phyloP scores from a whole-genome alignment of 92 coral and sea anemone genomes.

The Heteractis magnifica region DNA sequence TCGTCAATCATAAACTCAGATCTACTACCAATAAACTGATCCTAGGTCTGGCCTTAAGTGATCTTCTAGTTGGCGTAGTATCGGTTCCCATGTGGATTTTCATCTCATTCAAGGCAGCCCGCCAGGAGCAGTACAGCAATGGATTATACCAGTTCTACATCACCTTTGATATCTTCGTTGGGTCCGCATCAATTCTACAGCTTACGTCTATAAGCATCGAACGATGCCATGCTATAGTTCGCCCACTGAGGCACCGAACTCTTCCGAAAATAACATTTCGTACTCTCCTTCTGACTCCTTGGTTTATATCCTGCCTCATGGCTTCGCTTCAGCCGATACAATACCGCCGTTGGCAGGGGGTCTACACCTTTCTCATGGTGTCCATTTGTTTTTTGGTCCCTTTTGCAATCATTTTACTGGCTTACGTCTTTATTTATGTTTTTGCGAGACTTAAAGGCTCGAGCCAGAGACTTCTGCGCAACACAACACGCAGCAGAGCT shows the following conservation, averaged over 20 bases:
- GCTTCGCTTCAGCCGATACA: slow-evolving; percentile 73
- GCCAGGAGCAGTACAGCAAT: not conserved
- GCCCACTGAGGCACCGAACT: slow-evolving; percentile 75
- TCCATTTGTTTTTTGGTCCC: slow-evolving; percentile 64
- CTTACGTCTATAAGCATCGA: slow-evolving; percentile 86
- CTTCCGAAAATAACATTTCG: slow-evolving; percentile 56
- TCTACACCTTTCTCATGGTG: slow-evolving; percentile 64
- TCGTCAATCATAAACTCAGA: slow-evolving; percentile 52
- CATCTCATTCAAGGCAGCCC: slow-evolving; percentile 5
- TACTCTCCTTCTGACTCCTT: slow-evolving; percentile 57
- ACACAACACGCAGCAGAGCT: slow-evolving; percentile 41
- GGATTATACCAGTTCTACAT: slow-evolving; percentile 59
- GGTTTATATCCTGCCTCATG: slow-evolving; percentile 61
- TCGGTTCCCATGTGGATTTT: slow-evolving; percentile 34
- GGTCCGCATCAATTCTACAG: slow-evolving; percentile 88
- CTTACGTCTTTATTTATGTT: slow-evolving; percentile 60
- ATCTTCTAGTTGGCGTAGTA: slow-evolving; percentile 28
- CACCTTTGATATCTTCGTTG: slow-evolving; percentile 88
- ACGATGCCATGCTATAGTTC: slow-evolving; percentile 83
- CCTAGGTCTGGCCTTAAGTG: slow-evolving; percentile 30
- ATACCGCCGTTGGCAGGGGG: slow-evolving; percentile 68
- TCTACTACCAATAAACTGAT: slow-evolving; percentile 28
- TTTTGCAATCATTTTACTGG: slow-evolving; percentile 54
- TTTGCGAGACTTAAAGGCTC: slow-evolving; percentile 7
- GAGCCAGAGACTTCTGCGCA: slow-evolving; percentile 12